A percentile compares a stretch with the other conserved stretches of the same genome.
These are phyloP conservation scores for Urocitellus parryii DNA, from an alignment of 2,113 vertebrate genomes.

Conservation along the genomic window DNA sequence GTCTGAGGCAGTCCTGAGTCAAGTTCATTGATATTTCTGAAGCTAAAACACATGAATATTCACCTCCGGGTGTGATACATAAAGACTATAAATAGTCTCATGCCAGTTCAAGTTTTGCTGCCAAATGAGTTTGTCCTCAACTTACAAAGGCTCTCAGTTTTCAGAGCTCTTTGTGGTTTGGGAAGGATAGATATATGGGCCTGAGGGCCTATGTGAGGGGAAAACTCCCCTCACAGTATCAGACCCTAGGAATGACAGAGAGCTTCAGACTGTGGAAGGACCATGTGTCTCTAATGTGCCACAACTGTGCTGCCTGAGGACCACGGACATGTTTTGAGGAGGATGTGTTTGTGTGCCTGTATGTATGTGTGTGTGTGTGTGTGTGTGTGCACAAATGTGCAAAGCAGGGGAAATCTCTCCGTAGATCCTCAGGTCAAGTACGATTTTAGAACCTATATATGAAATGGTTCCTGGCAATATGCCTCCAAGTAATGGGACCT, in stretches of 20 bases:
- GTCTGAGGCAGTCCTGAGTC: background rate
- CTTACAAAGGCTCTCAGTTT: slow-evolving; percentile 47
- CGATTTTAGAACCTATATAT: background rate
- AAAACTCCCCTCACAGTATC: background rate
- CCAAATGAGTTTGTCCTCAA: slow-evolving; percentile 51
- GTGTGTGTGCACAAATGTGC: background rate
- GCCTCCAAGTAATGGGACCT: background rate
- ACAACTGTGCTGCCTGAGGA: background rate
- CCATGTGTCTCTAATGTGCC: background rate
- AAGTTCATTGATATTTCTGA: slow-evolving; percentile 1
- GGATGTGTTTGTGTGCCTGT: background rate
- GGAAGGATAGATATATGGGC: background rate
- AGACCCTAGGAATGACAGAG: background rate
- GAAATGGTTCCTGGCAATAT: background rate
- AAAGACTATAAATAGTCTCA: slow-evolving; percentile 40
- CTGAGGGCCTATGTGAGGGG: background rate
- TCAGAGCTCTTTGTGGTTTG: background rate
- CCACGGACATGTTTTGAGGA: background rate
- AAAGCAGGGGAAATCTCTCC: background rate
- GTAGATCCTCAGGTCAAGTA: background rate
- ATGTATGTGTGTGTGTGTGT: background rate
- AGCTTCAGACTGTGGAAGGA: background rate
- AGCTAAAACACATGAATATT: slow-evolving; percentile 51
- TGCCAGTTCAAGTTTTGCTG: background rate
- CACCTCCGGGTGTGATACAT: slow-evolving; percentile 29